Evolutionary conservation across 2,888 invertebrate genomes (phyloP).

Genomic region (Ophion slaviceki): DNA sequence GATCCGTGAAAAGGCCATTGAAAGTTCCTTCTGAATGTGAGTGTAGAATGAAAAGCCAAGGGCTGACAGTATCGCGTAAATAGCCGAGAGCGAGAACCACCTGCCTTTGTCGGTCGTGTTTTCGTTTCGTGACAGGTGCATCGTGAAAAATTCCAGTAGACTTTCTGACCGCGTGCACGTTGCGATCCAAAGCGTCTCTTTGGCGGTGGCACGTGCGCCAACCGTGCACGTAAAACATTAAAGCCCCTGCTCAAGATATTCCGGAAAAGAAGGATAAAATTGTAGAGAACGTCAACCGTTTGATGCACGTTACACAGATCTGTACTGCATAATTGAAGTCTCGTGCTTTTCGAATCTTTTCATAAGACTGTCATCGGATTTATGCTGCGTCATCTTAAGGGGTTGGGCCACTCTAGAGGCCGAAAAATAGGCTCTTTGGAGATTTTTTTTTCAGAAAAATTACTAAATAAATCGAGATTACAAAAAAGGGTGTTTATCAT

Average conservation of each 20-base stretch:
- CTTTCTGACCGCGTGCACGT: conserved; percentile 51
- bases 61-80: conserved; percentile 25
- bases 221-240: conserved; percentile 47
- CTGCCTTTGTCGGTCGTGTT: conserved; percentile 62
- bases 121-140: conserved; percentile 69
- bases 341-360: background rate
- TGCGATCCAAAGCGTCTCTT: conserved; percentile 8
- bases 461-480: no score
- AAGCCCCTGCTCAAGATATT: conserved; percentile 11
- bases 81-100: conserved; percentile 55
- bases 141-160: conserved; percentile 65
- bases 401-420: no score
- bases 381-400: background rate
- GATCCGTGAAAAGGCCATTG: background rate
- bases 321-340: background rate
- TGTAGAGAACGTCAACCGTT: conserved; percentile 10
- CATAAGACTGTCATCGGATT: background rate
- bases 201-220: conserved; percentile 58
- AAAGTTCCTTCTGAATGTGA: background rate
- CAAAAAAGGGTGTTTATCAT: no score
- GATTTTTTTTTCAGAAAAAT: no score
- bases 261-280: conserved; percentile 28
- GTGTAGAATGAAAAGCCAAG: background rate
- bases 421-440: no score
- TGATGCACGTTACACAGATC: conserved; percentile 7